A percentile compares a stretch with the other conserved stretches of the same genome.
phyloP scores from a whole-genome alignment of 2,888 invertebrate genomes.

The Cephalotes varians region DNA sequence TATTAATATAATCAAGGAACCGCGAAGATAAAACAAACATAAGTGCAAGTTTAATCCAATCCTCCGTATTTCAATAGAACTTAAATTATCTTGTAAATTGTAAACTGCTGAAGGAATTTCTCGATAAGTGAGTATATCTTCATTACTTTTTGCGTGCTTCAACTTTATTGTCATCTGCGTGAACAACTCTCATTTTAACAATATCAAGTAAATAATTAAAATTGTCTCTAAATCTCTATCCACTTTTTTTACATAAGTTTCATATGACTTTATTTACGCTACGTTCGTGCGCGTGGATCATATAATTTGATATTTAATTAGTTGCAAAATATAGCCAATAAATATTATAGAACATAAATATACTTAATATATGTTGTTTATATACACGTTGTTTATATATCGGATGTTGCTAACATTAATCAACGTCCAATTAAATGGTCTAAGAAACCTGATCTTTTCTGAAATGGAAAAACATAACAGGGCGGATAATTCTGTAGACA shows the following conservation, averaged over 20 bases:
- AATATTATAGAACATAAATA: no score
- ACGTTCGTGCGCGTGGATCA: not conserved
- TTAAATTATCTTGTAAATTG: conserved; percentile 26
- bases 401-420: not conserved
- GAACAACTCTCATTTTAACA: no score
- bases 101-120: not conserved
- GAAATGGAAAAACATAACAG: not conserved
- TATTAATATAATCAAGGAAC: conserved; percentile 35
- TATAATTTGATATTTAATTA: not conserved
- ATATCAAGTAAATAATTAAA: not conserved
- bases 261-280: not conserved
- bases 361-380: no score
- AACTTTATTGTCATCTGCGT: not conserved
- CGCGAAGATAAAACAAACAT: conserved; percentile 10
- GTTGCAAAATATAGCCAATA: not conserved
- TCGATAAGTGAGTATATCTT: not conserved
- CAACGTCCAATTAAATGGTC: not conserved
- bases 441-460: not conserved
- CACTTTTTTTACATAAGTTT: not conserved
- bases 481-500: not conserved
- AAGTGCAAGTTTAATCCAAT: conserved; percentile 20
- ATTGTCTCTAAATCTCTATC: not conserved
- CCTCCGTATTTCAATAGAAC: not conserved
- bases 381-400: not conserved
- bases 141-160: not conserved